These are phyloP conservation scores for Tarsius wallacei DNA, from an alignment of 2,797 vertebrate species.

Conservation along the genomic window DNA sequence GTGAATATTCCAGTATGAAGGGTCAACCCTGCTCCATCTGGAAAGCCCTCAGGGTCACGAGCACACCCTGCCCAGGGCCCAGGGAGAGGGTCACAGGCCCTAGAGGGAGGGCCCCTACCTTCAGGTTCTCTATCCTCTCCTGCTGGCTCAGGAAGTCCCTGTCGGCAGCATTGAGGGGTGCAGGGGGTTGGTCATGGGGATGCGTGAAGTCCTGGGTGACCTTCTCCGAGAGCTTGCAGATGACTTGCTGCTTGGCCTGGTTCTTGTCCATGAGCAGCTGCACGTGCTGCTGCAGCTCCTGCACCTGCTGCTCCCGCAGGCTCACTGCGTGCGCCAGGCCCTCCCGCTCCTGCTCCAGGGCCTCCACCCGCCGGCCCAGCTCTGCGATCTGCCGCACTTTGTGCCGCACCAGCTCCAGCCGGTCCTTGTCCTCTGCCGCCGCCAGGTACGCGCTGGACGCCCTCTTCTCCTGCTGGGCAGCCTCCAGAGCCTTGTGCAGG, in stretches of 20 bases:
- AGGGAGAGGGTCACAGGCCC: too few relatives aligned
- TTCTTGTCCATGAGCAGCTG: constrained; percentile 95
- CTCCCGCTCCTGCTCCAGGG: constrained; percentile 90
- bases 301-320: constrained; percentile 91
- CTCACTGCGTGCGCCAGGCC: constrained; percentile 86
- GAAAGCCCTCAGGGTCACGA: neutral
- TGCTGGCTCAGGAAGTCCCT: constrained; percentile 91
- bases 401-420: constrained; percentile 95
- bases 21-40: neutral
- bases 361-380: constrained; percentile 90
- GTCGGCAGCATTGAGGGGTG: neutral
- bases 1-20: neutral
- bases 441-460: constrained; percentile 93
- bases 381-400: constrained; percentile 94
- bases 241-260: constrained; percentile 95
- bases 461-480: constrained; percentile 96
- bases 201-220: constrained; percentile 88
- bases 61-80: neutral
- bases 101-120: constrained; percentile 89
- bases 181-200: neutral
- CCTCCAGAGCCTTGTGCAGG: constrained; percentile 96
- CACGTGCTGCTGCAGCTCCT: constrained; percentile 92
- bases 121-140: constrained; percentile 93
- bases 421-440: constrained; percentile 93
- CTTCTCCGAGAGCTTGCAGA: constrained; percentile 94